Evolutionary conservation across 1,140 invertebrate genomes (phyloP).

Genomic region (Drosophila lowei): DNA sequence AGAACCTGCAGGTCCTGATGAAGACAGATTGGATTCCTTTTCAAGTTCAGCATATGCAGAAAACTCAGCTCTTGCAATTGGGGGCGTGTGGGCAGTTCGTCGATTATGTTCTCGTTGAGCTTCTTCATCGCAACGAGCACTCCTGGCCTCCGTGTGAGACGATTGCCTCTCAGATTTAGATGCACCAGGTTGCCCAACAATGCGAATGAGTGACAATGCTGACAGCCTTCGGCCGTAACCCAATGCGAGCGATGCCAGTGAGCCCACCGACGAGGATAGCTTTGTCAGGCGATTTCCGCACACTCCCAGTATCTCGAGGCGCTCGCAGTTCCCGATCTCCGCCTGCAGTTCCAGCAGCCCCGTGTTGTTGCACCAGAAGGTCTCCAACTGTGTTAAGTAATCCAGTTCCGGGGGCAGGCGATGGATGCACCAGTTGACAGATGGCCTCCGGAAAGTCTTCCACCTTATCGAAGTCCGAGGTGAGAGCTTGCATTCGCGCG

Average conservation of each 20-base stretch:
- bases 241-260: constrained; percentile 85
- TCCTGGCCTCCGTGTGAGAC: constrained; percentile 84
- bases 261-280: constrained; percentile 84
- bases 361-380: constrained; percentile 88
- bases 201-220: constrained; percentile 83
- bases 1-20: constrained; percentile 39
- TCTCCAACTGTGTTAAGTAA: constrained; percentile 88
- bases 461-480: constrained; percentile 87
- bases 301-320: constrained; percentile 88
- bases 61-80: constrained; percentile 78
- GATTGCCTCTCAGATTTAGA: constrained; percentile 85
- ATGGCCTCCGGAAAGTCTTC: constrained; percentile 86
- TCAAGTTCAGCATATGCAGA: constrained; percentile 84
- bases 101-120: constrained; percentile 84
- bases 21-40: constrained; percentile 84
- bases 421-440: constrained; percentile 86
- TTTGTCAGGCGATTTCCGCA: constrained; percentile 85
- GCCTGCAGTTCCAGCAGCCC: constrained; percentile 85
- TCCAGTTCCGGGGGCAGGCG: constrained; percentile 88
- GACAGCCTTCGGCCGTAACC: constrained; percentile 86
- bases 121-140: constrained; percentile 84
- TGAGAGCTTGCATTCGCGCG: constrained; percentile 83
- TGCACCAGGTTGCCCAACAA: constrained; percentile 84
- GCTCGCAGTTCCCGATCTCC: constrained; percentile 88
- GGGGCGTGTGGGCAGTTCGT: constrained; percentile 51